A percentile compares a stretch with the other conserved stretches of the same genome.
Evolutionary conservation across 2,888 invertebrate species (phyloP).

Genomic region (Tortrix viridana): DNA sequence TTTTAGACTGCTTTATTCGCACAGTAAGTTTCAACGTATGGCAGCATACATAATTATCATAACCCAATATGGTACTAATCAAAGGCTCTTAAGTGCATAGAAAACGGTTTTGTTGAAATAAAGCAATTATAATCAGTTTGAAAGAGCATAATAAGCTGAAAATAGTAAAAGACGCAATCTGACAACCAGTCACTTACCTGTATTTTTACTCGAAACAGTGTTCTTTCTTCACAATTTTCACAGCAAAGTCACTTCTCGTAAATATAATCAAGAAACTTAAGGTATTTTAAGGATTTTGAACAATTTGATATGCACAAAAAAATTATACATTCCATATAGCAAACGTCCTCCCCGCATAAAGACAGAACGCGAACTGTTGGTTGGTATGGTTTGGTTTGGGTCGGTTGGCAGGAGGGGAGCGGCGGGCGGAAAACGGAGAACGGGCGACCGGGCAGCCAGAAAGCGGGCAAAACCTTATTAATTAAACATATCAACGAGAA

Average conservation of each 20-base stretch:
- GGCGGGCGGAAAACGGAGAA: constrained; percentile 78
- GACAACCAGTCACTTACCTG: constrained; percentile 80
- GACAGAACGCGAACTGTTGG: constrained; percentile 85
- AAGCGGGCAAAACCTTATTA: constrained; percentile 58
- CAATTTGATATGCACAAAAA: constrained; percentile 80
- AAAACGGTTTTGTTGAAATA: constrained; percentile 45
- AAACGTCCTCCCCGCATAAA: constrained; percentile 80
- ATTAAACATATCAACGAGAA: constrained; percentile 41
- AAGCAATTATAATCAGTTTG: constrained; percentile 60
- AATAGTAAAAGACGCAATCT: constrained; percentile 80
- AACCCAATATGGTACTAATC: constrained; percentile 55
- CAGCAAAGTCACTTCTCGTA: constrained; percentile 73
- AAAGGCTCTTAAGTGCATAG: constrained; percentile 44
- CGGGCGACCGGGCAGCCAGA: constrained; percentile 69
- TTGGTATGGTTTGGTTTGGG: constrained; percentile 57
- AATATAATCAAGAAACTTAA: constrained; percentile 66
- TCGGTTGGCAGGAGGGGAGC: constrained; percentile 55
- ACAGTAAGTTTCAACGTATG: constrained; percentile 54
- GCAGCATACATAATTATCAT: constrained; percentile 50
- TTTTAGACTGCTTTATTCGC: constrained; percentile 22
- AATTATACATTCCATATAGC: constrained; percentile 78
- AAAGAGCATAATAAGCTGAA: constrained; percentile 63
- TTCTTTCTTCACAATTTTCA: constrained; percentile 73
- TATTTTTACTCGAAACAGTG: constrained; percentile 71
- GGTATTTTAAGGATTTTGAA: constrained; percentile 81